These are phyloP conservation scores for Beris morrisii DNA, from an alignment of 2,888 invertebrate species.

Conservation along the genomic window DNA sequence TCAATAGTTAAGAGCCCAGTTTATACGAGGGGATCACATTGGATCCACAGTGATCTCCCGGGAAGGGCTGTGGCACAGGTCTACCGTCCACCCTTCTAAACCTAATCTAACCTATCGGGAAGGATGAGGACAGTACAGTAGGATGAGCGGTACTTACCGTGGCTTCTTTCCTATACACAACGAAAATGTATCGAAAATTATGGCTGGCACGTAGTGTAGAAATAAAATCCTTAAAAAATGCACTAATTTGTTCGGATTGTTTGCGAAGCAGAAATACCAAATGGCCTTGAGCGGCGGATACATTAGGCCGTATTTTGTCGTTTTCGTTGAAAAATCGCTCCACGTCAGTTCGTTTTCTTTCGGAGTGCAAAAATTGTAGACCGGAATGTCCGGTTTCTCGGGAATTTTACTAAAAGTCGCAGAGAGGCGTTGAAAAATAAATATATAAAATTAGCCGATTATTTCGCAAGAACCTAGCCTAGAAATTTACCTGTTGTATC, in stretches of 20 bases:
- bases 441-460: background rate
- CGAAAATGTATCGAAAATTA: slow-evolving; percentile 62
- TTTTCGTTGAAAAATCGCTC: slow-evolving; percentile 66
- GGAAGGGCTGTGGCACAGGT: too few relatives aligned
- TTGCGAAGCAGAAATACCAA: slow-evolving; percentile 67
- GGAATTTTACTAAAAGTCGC: slow-evolving; percentile 44
- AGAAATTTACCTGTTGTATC: slow-evolving; percentile 44
- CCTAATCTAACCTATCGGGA: too few relatives aligned
- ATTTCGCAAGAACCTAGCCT: background rate
- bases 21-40: too few relatives aligned
- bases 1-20: too few relatives aligned
- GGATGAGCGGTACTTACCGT: slow-evolving; percentile 57
- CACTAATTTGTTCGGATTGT: slow-evolving; percentile 61
- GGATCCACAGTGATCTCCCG: too few relatives aligned
- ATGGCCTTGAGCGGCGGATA: slow-evolving; percentile 68
- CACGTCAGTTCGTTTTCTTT: slow-evolving; percentile 81
- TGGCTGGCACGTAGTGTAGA: slow-evolving; percentile 67
- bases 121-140: background rate
- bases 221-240: slow-evolving; percentile 63
- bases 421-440: background rate
- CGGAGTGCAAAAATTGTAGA: slow-evolving; percentile 88
- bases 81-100: too few relatives aligned
- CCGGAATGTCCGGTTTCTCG: slow-evolving; percentile 59
- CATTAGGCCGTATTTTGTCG: slow-evolving; percentile 61
- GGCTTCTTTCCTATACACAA: slow-evolving; percentile 63